Evolutionary conservation across 2,113 vertebrate species (phyloP).

Genomic region (Pomatostomus ruficeps): DNA sequence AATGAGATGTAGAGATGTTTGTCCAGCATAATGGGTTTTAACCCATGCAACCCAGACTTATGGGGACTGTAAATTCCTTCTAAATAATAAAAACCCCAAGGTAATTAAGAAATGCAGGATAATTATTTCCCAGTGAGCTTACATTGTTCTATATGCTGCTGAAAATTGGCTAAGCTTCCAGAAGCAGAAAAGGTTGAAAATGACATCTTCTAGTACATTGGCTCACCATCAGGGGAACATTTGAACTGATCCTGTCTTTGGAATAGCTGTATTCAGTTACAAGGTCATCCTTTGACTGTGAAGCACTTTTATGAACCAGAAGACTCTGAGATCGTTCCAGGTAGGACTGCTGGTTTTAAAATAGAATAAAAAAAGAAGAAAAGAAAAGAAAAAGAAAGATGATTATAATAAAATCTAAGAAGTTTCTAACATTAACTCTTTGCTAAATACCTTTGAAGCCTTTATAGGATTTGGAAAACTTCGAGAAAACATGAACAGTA

Average conservation of each 20-base stretch:
- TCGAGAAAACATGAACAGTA: neutral
- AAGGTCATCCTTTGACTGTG: neutral
- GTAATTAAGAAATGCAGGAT: neutral
- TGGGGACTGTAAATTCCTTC: neutral
- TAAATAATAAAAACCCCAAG: neutral
- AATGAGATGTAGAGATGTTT: neutral
- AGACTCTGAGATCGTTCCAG: neutral
- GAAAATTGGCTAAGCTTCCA: neutral
- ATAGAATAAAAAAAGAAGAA: neutral
- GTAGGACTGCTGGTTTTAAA: neutral
- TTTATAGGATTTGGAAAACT: neutral
- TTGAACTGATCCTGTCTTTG: neutral
- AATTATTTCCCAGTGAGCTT: neutral
- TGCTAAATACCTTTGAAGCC: neutral
- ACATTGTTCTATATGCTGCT: neutral
- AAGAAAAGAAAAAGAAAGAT: too few relatives aligned
- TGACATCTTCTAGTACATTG: neutral
- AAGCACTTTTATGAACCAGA: neutral
- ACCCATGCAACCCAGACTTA: neutral
- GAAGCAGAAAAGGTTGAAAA: neutral
- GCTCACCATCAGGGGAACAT: neutral
- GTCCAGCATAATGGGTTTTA: neutral
- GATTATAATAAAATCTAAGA: neutral
- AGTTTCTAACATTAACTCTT: neutral
- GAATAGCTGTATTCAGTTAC: neutral